Percentiles rank a stretch among this genome's conserved stretches.
These are phyloP conservation scores for Aurelia aurita complex sp. Pacific DNA, from an alignment of 30 jellyfish, hydroid and myxozoan species.

Conservation along the genomic window DNA sequence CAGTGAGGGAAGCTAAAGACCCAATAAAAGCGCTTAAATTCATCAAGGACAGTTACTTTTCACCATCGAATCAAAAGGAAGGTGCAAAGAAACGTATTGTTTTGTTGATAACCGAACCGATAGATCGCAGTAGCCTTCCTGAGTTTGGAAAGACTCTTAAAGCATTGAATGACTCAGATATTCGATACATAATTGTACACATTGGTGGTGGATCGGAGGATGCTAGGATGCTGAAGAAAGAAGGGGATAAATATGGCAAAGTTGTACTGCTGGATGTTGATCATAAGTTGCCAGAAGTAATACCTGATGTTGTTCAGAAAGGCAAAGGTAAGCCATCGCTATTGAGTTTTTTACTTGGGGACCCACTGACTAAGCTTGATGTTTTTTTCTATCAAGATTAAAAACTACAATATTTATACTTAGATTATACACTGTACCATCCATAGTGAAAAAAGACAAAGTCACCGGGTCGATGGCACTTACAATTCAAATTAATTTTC, in stretches of 20 bases:
- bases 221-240: not conserved
- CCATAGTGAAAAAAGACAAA: too few relatives aligned
- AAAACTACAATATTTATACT: too few relatives aligned
- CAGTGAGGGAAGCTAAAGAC: slow-evolving; percentile 15
- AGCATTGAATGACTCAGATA: slow-evolving; percentile 14
- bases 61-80: not conserved
- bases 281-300: slow-evolving; percentile 25
- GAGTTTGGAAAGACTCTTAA: not conserved
- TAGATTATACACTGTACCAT: too few relatives aligned
- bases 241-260: slow-evolving; percentile 8
- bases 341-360: not conserved
- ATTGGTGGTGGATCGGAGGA: slow-evolving; percentile 20
- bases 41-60: slow-evolving; percentile 13
- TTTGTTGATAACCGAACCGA: slow-evolving; percentile 35
- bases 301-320: slow-evolving; percentile 42
- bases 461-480: too few relatives aligned
- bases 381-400: too few relatives aligned
- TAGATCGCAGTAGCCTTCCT: not conserved
- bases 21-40: slow-evolving; percentile 35
- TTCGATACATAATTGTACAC: slow-evolving; percentile 1
- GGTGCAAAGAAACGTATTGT: slow-evolving; percentile 41
- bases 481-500: too few relatives aligned
- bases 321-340: not conserved
- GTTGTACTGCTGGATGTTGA: slow-evolving; percentile 9
- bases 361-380: too few relatives aligned